Base-by-base conservation (phyloP, 2,797 vertebrate species). In the Adrianichthys oophorus region DNA sequence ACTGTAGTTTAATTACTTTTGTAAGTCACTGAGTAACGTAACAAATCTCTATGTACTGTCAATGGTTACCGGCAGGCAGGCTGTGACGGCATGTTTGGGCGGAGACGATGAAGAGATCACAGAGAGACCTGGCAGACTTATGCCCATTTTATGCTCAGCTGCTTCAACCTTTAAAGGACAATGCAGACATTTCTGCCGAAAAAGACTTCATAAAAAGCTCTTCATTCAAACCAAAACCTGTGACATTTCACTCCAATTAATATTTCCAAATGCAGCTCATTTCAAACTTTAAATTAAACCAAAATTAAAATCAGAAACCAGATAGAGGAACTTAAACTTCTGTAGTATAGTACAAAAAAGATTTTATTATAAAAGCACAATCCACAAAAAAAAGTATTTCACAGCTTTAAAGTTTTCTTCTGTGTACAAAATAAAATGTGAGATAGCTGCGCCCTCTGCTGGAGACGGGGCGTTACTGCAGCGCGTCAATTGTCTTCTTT, bases 321-420 rank as follows among this genome's bases (percentile, higher is more conserved):
- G 10, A 0, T 13, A 41, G 41, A 41, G 1, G 19, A 45, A 45
- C 12, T 8, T 1, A 17, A 17, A 45, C 17, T 19, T 46, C 12
- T 46, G 21, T 1, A 4, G 7, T 65, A 70, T n/a, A n/a, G n/a
- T n/a, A n/a, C n/a, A 77, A 37, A 2, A 53, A 1, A 1, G 0
- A 4, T 64, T 84, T 84, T 84, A 86, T 75, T 84, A 80, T 57
- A 78, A 56, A 64, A 24, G 23, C 57, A 78, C 74, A 56, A 75
- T 77, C 79, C 66, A 81, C 48, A 48, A 70, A 80, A 72, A 72
- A 78, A 42, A 63, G 59, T 82, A 76, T 81, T 12, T 64, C 83
- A 87, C 79, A 82, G 62, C 41, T 60, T 5, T 32, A 43, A 15
- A 43, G 37, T 16, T 8, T 42, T 45, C 4, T 40, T 57, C 19